Base-by-base conservation (phyloP, 2,888 invertebrate species). In the Hecatera dysodea region DNA sequence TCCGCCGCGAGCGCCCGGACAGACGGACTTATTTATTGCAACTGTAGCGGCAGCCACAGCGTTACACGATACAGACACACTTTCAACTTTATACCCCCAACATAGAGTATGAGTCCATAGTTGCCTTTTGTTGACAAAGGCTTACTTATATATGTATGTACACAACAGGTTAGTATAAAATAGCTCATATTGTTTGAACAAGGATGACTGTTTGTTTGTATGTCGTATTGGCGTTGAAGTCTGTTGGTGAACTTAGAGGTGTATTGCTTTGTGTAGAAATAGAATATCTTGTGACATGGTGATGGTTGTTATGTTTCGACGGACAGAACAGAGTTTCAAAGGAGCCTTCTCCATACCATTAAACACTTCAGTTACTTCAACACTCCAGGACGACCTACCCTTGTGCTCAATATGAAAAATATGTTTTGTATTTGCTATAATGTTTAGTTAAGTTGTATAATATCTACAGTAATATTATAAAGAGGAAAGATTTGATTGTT, bases 11-110 rank as follows among this genome's bases (percentile, higher is more conserved):
- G 73, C 72, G 55, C 72, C 63, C 64, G 61, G 76, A 76, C 81
- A 80, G 64, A 78, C 75, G 61, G 68, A 68, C 84, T 80, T 85
- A 85, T 86, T 86, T 86, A 87, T 87, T 82, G 84, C 80, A 67
- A 75, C 75, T 71, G 57, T 56, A 78, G 60, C n/a, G 59, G 56
- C 78, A 66, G 64, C 63, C 62, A 36, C 52, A 65, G 65, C 46
- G 39, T 29, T 33, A 53, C 27, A 55, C 22, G 8, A 7, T 17
- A 17, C 9, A 46, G 11, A 19, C 24, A n/a, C 9, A 68, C 29
- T 62, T 42, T 15, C 55, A 57, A 70, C 75, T 52, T 62, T 83
- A 71, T 19, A 0, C 5, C 24, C 33, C n/a, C 4, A 36, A 36
- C 8, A 24, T 70, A 75, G 39, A 52, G 75, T 68, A 12, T n/a